Evolutionary conservation across 2,797 vertebrate species (phyloP).

Genomic region (Xenentodon cancila): DNA sequence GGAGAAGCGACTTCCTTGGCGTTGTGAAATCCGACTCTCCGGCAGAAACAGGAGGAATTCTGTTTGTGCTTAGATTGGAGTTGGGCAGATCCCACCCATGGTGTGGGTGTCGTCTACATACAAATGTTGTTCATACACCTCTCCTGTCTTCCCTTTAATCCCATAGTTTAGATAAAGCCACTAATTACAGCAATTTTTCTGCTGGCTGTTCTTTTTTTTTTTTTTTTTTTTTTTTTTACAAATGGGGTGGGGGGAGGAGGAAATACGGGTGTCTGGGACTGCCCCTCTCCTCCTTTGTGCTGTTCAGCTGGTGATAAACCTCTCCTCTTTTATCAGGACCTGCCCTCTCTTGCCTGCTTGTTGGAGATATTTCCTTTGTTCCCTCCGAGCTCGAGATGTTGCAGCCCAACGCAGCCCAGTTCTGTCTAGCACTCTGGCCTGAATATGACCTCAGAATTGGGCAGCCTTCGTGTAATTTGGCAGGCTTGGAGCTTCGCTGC

Average conservation of each 20-base stretch:
- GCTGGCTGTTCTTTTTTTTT: conserved; percentile 31
- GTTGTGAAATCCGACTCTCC: conserved; percentile 54
- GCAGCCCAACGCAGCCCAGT: conserved; percentile 27
- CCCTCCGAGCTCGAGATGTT: conserved; percentile 14
- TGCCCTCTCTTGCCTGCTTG: conserved; percentile 69
- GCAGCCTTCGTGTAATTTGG: conserved; percentile 26
- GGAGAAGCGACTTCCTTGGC: conserved; percentile 65
- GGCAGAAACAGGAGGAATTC: conserved; percentile 55
- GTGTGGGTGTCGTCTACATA: conserved; percentile 50
- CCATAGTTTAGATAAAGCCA: conserved; percentile 50
- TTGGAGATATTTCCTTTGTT: conserved; percentile 73
- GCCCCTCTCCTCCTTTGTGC: conserved; percentile 74
- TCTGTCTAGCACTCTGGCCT: conserved; percentile 33
- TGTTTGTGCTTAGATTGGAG: conserved; percentile 67
- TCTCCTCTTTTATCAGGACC: conserved; percentile 72
- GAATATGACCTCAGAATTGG: conserved; percentile 43
- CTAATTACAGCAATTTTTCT: conserved; percentile 57
- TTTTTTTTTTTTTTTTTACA: conserved; percentile 7
- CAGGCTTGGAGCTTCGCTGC: conserved; percentile 14
- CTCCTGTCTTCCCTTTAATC: conserved; percentile 31
- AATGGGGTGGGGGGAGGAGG: conserved; percentile 41
- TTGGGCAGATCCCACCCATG: conserved; percentile 45
- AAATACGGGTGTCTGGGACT: conserved; percentile 43
- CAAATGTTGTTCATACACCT: conserved; percentile 43
- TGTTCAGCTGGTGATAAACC: conserved; percentile 76